Conservation (phyloP, 1,140 invertebrate genomes). For the Aphaenogaster floridana region DNA sequence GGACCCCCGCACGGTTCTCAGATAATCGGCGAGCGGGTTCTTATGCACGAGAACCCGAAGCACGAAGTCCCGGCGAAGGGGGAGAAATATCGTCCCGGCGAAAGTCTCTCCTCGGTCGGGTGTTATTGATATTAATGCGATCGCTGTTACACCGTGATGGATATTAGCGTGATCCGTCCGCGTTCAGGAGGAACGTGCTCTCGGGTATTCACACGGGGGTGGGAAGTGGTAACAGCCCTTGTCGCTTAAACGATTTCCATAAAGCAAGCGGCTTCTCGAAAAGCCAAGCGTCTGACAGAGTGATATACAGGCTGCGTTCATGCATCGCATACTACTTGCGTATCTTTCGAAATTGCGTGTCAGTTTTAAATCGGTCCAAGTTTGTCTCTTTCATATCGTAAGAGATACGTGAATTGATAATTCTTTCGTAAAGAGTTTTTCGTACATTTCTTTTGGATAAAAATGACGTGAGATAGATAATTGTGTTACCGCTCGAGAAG, state of each 20-base stretch:
- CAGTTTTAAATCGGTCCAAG: no score
- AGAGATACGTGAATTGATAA: not conserved
- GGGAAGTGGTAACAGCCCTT: constrained; percentile 34
- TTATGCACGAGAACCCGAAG: constrained; percentile 12
- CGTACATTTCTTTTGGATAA: not conserved
- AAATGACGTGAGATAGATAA: not conserved
- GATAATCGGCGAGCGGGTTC: constrained; percentile 30
- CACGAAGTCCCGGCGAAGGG: not conserved
- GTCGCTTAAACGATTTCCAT: constrained; percentile 47
- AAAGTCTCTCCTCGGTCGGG: not conserved
- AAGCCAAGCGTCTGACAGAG: constrained; percentile 4
- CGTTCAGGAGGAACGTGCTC: not conserved
- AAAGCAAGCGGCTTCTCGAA: constrained; percentile 15
- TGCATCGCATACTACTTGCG: not conserved
- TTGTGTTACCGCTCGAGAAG: not conserved
- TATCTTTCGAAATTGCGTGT: not conserved
- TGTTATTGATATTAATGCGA: constrained; percentile 54
- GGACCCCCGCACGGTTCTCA: not conserved
- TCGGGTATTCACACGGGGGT: not conserved
- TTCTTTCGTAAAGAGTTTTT: not conserved
- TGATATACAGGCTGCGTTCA: constrained; percentile 13
- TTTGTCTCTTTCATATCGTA: not conserved
- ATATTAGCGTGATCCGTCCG: constrained; percentile 31
- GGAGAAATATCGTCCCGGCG: not conserved
- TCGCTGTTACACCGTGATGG: constrained; percentile 17